Evolutionary conservation across 53 echinoderm and acorn worm genomes (phyloP), one percentile per base, ranked within the genome.

Genomic region (Temnopleurus reevesii): DNA sequence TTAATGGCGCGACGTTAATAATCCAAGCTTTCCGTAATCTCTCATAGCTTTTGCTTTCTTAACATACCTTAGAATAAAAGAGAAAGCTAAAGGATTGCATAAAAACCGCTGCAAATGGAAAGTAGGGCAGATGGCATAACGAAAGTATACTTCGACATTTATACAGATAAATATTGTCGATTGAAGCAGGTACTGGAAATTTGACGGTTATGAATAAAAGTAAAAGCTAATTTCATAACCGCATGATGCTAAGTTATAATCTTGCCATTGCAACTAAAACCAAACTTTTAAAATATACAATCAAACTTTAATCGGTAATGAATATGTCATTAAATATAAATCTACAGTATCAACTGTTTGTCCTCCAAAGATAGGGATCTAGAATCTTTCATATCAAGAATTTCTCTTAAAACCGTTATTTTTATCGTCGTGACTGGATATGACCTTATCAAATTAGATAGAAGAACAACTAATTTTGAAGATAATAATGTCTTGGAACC

Each of bases 401-500:
- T 34, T 31, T 26, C 24, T 58, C 27, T 63, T 33, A 17, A 15
- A 15, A 71, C 41, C n/a, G n/a, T n/a, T n/a, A 36, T 38, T 36
- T n/a, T 27, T 4, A 83, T 26, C 0, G 7, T 21, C 8, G n/a
- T 59, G 19, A 33, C 38, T 81, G 35, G 19, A 51, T 26, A 10
- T 53, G 25, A 53, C 45, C 29, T 12, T 18, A n/a, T 30, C 19
- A 71, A 71, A 41, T 71, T 13, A 41, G n/a, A 38, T 71, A 7
- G 38, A 71, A 71, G 71, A 18, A 71, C 71, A 71, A 41, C 71
- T 71, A 71, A 71, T 71, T 71, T 71, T 24, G n/a, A 41, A n/a
- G n/a, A 71, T 71, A 12, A 71, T 71, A 71, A 41, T 71, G 21
- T 21, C 71, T 71, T 71, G 31, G 34, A 17, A 63, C 31, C 63